Base-by-base conservation (phyloP, 2,113 vertebrate genomes). In the Ursus arctos region DNA sequence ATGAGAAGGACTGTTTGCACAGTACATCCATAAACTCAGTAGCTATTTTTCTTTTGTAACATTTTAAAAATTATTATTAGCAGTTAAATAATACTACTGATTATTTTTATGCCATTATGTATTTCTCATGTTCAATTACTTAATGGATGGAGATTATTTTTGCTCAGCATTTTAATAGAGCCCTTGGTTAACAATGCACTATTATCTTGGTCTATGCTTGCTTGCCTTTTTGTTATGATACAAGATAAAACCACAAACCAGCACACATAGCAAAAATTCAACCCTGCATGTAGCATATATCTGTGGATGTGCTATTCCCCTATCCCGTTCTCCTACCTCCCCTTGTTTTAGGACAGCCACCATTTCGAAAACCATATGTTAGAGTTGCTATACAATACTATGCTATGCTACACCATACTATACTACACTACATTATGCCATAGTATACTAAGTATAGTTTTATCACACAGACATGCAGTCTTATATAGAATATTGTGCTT, bases 41-140 rank as follows among this genome's bases (percentile, higher is more conserved):
- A 81, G 57, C 80, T 84, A 11, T 80, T 79, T 91, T 95, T 94
- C 79, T 80, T 87, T 83, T 28, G n/a, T 88, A 84, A 85, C 14
- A 18, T 65, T 85, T 91, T 61, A 84, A 85, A 47, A 55, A 83
- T 80, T 86, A 86, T 87, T 67, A 53, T 61, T 90, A 92, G n/a
- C 55, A 43, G 43, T 81, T 92, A 69, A 72, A 53, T 83, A 51
- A 43, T 11, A 82, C 53, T 88, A 53, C 33, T 63, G 11, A 36
- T 19, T 47, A 71, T 80, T 91, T 65, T 67, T 51, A 18, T 95
- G 2, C 74, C 4, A 2, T 74, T 71, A 83, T 43, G 24, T 82
- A 47, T 67, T 91, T 49, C 24, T 87, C 93, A 74, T 5, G n/a
- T 51, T 83, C 40, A 83, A 26, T 31, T 40, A 89, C 55, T 49